Conservation (phyloP, 2,113 vertebrate genomes). For the Mustela lutreola region DNA sequence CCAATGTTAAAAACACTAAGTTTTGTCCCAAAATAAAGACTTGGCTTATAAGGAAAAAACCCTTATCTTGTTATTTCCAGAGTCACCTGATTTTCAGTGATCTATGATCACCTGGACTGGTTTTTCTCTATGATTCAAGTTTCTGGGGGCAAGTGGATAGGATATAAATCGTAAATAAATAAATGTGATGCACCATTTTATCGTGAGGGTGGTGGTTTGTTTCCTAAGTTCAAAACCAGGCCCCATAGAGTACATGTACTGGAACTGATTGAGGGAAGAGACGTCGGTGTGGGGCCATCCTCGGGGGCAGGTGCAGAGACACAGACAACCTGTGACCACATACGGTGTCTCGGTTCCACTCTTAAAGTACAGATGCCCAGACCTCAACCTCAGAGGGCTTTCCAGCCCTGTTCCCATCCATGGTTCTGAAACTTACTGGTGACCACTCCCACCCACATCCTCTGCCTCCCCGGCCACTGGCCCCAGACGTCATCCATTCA, state of each 20-base stretch:
- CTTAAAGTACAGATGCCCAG: slow-evolving; percentile 41
- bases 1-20: background rate
- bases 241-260: too few species aligned
- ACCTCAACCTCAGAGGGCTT: slow-evolving; percentile 77
- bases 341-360: slow-evolving; percentile 74
- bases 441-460: slow-evolving; percentile 67
- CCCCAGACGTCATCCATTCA: background rate
- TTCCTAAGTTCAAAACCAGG: background rate
- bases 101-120: background rate
- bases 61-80: background rate
- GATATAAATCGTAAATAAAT: background rate
- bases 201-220: fast-evolving
- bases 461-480: background rate
- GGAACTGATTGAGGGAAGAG: background rate
- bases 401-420: slow-evolving; percentile 49
- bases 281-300: background rate
- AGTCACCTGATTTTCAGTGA: background rate
- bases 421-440: slow-evolving; percentile 64
- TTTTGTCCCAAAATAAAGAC: background rate
- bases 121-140: background rate
- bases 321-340: slow-evolving; percentile 73
- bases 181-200: fast-evolving
- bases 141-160: background rate
- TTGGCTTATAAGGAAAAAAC: background rate
- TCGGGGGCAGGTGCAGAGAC: slow-evolving; percentile 53